A percentile compares a stretch with the other conserved stretches of the same genome.
phyloP scores from a whole-genome alignment of 2,888 invertebrate genomes.

The Alloscopus bannaensis region DNA sequence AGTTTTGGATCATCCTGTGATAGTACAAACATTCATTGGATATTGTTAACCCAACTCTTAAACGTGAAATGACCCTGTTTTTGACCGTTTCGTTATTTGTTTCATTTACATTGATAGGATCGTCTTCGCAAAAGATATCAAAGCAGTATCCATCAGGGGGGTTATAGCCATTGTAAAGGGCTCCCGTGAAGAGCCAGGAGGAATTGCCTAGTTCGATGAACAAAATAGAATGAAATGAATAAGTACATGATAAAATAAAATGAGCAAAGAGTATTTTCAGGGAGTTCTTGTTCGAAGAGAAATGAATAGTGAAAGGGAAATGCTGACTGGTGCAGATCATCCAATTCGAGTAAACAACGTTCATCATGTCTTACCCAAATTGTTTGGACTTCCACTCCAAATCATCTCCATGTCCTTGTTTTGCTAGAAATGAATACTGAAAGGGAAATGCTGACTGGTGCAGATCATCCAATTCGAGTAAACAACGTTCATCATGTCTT shows the following conservation, averaged over 20 bases:
- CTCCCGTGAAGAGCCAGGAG: slow-evolving; percentile 88
- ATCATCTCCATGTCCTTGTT: slow-evolving; percentile 86
- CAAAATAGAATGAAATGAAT: slow-evolving; percentile 2
- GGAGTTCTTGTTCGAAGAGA: too few relatives aligned
- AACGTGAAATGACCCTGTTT: too few relatives aligned
- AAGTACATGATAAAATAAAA: slow-evolving; percentile 12
- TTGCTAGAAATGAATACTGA: too few relatives aligned
- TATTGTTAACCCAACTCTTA: too few relatives aligned
- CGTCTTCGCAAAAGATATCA: slow-evolving; percentile 89
- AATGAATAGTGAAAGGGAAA: too few relatives aligned
- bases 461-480: too few relatives aligned
- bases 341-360: too few relatives aligned
- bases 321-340: too few relatives aligned
- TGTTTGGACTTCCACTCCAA: slow-evolving; percentile 83
- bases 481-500: too few relatives aligned
- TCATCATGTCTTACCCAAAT: too few relatives aligned
- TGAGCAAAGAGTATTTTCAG: not conserved
- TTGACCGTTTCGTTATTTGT: too few relatives aligned
- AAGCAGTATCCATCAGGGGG: slow-evolving; percentile 96
- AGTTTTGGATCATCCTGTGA: slow-evolving; percentile 85
- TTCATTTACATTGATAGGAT: slow-evolving; percentile 86
- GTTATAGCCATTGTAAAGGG: slow-evolving; percentile 87
- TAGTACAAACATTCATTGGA: not conserved
- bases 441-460: too few relatives aligned
- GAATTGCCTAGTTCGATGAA: slow-evolving; percentile 74